Evolutionary conservation across 2,113 vertebrate species (phyloP), one percentile per base, ranked within the genome.

Genomic region (Epinephelus fuscoguttatus): DNA sequence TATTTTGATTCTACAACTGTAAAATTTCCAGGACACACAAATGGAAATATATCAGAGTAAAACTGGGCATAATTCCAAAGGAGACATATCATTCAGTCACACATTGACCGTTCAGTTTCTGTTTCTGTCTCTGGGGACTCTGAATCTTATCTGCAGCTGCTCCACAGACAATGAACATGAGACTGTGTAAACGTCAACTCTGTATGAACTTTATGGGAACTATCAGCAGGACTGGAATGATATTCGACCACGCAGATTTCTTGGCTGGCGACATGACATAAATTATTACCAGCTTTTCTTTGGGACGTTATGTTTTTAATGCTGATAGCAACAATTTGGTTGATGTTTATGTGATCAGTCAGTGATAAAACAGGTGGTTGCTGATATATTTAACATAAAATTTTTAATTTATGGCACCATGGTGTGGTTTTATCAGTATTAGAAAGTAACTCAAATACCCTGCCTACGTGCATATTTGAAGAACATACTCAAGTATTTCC

Each of bases 201-300:
- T 76, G 80, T 17, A 0, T 76, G 85, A 84, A 84, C 85, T 73
- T 60, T n/a, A 47, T 57, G 72, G 71, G 76, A 83, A 49, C 63
- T 27, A 27, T 68, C 55, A 25, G 60, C 67, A 9, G 61, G 45
- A 45, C 30, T 61, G 60, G n/a, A 50, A n/a, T 1, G 5, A 37
- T 3, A 14, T 45, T 6, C 52, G 66, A 64, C 59, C 70, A 14
- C 30, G 23, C 25, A 69, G 76, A 40, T 6, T 73, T 62, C 40
- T 42, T 47, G 50, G 18, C 75, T 66, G 30, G 50, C 19, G 10
- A 13, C 5, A 6, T 21, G 27, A 70, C 50, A 42, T 42, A 25
- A 13, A 30, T 50, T 6, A n/a, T 53, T 21, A 33, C 8, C 67
- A 11, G 60, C 74, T 50, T 70, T 59, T 56, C 4, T 50, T 7